These are phyloP conservation scores for Linhomoeus sp. DNA, from an alignment of 2,888 invertebrate genomes.

Conservation along the genomic window DNA sequence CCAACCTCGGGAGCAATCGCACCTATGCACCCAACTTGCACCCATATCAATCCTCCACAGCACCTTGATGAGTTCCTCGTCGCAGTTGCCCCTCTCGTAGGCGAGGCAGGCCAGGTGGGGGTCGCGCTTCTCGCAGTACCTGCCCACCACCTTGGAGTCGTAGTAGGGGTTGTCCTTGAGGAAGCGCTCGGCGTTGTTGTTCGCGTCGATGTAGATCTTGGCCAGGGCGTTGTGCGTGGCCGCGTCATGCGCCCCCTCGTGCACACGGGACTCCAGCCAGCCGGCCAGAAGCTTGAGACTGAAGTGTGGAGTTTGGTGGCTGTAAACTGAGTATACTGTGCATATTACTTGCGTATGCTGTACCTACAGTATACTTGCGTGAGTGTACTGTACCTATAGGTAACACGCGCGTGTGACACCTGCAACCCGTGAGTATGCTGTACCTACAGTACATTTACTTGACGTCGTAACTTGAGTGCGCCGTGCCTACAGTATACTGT, in stretches of 20 bases:
- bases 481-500: no score
- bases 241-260: constrained; percentile 87
- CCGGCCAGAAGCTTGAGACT: constrained; percentile 75
- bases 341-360: no score
- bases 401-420: no score
- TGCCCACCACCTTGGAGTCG: constrained; percentile 70
- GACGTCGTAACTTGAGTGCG: no score
- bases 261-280: constrained; percentile 90
- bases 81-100: constrained; percentile 94
- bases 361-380: neutral
- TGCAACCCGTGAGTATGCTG: no score
- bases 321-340: neutral
- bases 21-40: no score
- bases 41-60: neutral
- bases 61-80: constrained; percentile 75
- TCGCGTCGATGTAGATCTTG: constrained; percentile 98
- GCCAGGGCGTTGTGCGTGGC: constrained; percentile 98
- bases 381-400: neutral
- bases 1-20: no score
- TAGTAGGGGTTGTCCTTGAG: constrained; percentile 54
- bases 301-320: no score
- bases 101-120: constrained; percentile 97
- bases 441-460: no score
- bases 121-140: constrained; percentile 97
- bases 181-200: constrained; percentile 83